Evolutionary conservation across 1,140 invertebrate species (phyloP), one percentile per base, ranked within the genome.

Genomic region (Cyclargus thomasi): DNA sequence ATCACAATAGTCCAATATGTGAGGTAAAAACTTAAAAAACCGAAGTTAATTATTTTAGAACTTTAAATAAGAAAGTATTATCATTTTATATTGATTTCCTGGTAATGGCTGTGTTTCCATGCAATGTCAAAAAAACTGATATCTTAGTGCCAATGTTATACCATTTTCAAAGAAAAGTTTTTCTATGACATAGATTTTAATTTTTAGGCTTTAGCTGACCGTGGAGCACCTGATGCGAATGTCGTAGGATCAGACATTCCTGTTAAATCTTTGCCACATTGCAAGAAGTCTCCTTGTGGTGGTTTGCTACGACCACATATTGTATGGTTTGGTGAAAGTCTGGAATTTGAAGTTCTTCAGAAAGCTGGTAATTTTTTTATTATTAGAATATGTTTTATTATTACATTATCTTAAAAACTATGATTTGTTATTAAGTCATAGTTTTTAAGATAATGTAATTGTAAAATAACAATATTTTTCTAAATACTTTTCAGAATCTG

Each of bases 291-390:
- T 35, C 69, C 70, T 59, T 98, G 97, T 86, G 88, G 85, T 55
- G 95, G 94, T 20, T 85, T 98, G n/a, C 82, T 97, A 8, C 90
- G 97, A 65, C 97, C 97, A 2, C 92, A 97, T 83, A 96, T 98
- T 71, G 95, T 98, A 14, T 98, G 97, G 97, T 98, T 98, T 92
- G 96, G 96, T 5, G 97, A 98, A 93, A 92, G 90, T 78, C 90
- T 98, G 63, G 92, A 97, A 71, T 68, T 88, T 20, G 78, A 92
- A 66, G 91, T 97, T 36, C 77, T 97, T 14, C 72, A 92, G 1
- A 90, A 91, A 85, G 93, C 95, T 72, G 90, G 95, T 95, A 74
- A 68, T 47, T 47, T 2, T 1, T 14, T 29, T 29, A 7, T 29
- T 29, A 29, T 7, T 29, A 29, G 29, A n/a, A n/a, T n/a, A 35